Conservation (phyloP, 2,113 vertebrate species). For the Centropus unirufus region DNA sequence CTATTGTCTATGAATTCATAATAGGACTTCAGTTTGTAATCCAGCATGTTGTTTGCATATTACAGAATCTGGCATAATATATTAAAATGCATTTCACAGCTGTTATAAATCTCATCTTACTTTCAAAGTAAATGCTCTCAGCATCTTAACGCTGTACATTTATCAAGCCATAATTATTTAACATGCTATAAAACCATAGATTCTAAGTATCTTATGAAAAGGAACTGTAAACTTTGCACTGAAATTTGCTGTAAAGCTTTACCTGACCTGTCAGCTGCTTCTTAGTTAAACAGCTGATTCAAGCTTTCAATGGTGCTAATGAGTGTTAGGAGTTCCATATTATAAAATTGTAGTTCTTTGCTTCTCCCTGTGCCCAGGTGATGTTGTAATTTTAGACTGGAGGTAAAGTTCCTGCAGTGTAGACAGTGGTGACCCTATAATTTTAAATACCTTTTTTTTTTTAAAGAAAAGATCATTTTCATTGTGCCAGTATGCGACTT, state of each 20-base stretch:
- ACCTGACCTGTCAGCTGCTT: conserved; percentile 76
- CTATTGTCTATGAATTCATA: conserved; percentile 46
- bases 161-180: conserved; percentile 83
- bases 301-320: conserved; percentile 89
- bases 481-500: conserved; percentile 81
- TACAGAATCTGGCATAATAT: conserved; percentile 64
- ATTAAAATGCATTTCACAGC: conserved; percentile 75
- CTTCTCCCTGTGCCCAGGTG: conserved; percentile 70
- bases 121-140: conserved; percentile 67
- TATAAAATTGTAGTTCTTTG: conserved; percentile 70
- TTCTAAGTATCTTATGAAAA: conserved; percentile 74
- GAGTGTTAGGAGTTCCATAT: conserved; percentile 79
- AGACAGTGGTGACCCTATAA: conserved; percentile 79
- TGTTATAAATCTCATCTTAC: conserved; percentile 60
- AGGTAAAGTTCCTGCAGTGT: conserved; percentile 76
- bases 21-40: conserved; percentile 70
- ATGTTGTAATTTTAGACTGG: conserved; percentile 82
- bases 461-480: conserved; percentile 69
- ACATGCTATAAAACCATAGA: conserved; percentile 79
- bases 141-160: conserved; percentile 75
- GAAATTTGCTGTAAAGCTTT: conserved; percentile 84
- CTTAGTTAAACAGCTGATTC: conserved; percentile 75
- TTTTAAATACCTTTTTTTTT: conserved; percentile 76
- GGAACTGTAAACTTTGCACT: conserved; percentile 78
- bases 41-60: conserved; percentile 71